Conservation (phyloP, 37 sponge, comb jelly and placozoan species). For the Chondrilla cf. caribensis region DNA sequence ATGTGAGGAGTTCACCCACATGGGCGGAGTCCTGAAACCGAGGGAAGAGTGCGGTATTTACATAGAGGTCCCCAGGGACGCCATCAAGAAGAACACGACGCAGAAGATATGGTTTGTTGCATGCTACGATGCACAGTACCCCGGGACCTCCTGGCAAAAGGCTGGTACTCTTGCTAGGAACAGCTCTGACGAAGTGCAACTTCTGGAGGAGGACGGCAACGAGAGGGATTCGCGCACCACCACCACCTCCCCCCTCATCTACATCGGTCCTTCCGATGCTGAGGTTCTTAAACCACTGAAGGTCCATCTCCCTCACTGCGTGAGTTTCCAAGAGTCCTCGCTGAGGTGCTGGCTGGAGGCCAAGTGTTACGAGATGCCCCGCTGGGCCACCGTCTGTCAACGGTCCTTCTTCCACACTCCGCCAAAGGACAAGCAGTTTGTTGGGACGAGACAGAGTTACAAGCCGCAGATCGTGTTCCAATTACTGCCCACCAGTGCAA, state of each 20-base stretch:
- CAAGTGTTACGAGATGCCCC: constrained; percentile 21
- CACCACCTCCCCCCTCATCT: background rate
- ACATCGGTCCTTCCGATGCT: constrained; percentile 38
- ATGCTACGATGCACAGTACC: constrained; percentile 10
- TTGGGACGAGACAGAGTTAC: background rate
- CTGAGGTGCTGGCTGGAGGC: constrained; percentile 23
- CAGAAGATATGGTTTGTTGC: constrained; percentile 76
- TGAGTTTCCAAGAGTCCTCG: constrained; percentile 25
- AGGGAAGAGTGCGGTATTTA: constrained; percentile 40
- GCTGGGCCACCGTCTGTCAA: constrained; percentile 14
- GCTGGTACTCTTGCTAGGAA: constrained; percentile 3
- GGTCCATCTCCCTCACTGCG: constrained; percentile 63
- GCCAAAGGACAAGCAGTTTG: constrained; percentile 5
- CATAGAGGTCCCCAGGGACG: constrained; percentile 62
- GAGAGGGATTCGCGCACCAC: background rate
- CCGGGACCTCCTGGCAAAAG: constrained; percentile 23
- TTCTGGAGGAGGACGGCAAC: background rate
- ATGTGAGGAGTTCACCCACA: constrained; percentile 36
- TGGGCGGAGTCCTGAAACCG: constrained; percentile 47
- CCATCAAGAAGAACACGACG: constrained; percentile 34
- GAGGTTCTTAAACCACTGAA: constrained; percentile 35
- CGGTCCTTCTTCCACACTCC: constrained; percentile 14
- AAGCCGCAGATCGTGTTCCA: constrained; percentile 19
- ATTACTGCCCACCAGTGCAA: constrained; percentile 6
- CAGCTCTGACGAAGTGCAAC: constrained; percentile 4